Base-by-base conservation (phyloP, 2,888 invertebrate genomes). In the Archips xylosteana region DNA sequence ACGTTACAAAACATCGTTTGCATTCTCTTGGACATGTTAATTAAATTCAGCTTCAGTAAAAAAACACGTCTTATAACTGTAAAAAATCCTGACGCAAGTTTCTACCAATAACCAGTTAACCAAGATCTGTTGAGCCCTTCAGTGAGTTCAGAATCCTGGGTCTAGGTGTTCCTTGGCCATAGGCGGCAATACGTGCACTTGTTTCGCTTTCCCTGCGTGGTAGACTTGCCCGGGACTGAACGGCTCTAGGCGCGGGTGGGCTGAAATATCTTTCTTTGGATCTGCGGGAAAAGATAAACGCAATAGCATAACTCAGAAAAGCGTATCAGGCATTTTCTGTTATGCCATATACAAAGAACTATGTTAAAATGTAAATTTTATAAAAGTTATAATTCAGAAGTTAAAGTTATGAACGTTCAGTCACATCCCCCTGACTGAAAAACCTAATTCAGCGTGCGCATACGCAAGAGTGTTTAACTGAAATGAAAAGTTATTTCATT, bases 151-250 rank as follows among this genome's bases (percentile, higher is more conserved):
- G 67, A 84, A 84, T 45, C 80, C 69, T n/a, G 83, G 76, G 3
- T 92, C 92, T 0, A 88, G 76, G 67, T 91, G 86, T 68, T 93
- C 93, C 62, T 92, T 92, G 2, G 91, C 85, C 47, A 86, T 83
- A 0, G 95, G 94, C 2, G 96, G 95, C 71, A 98, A 95, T 36
- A 99, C 98, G 84, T 99, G 98, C 45, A 99, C 97, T 90, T 99
- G 99, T 86, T 96, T 96, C 73, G 98, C 98, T 91, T 98, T 98
- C 78, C 98, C 98, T 77, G 97, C 96, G 89, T 99, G 98, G 92
- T 98, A 99, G 32, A 99, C 97, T 90, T 99, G 98, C 0, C 98
- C 98, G 0, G 97, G 96, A 85, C 97, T 97, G 91, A 98, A 98
- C 0, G 98, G 98, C 85, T 98, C 97, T 70, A 98, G 92, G 75